Conservation (phyloP, 2,888 invertebrate species). For the Branchellion lobata region DNA sequence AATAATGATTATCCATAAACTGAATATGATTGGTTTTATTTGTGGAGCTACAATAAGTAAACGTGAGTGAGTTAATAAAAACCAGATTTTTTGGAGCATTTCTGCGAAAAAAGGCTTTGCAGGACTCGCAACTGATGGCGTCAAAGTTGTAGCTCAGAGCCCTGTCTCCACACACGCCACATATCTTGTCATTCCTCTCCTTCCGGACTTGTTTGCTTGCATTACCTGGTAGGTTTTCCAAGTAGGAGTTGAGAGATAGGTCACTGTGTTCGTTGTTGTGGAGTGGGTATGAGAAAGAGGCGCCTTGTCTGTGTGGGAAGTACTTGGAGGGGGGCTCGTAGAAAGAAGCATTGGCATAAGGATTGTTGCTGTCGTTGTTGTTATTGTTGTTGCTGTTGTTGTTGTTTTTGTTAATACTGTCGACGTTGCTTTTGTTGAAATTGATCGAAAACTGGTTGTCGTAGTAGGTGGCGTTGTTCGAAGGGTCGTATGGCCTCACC, state of each 20-base stretch:
- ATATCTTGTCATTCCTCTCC: slow-evolving; percentile 62
- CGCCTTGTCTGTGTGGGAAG: not conserved
- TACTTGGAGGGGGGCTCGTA: not conserved
- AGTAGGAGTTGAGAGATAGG: not conserved
- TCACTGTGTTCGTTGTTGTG: not conserved
- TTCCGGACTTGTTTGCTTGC: slow-evolving; percentile 52
- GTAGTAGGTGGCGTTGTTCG: not conserved
- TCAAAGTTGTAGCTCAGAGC: slow-evolving; percentile 63
- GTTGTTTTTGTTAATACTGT: not conserved
- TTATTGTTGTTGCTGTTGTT: not conserved
- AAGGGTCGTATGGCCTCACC: not conserved
- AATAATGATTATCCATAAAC: not conserved
- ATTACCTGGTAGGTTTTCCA: not conserved
- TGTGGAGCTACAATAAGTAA: not conserved
- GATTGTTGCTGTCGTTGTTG: not conserved
- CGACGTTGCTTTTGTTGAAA: not conserved
- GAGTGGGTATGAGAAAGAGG: not conserved
- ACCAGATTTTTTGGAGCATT: slow-evolving; percentile 63
- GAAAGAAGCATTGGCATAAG: not conserved
- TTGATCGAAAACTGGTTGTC: not conserved
- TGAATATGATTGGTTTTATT: not conserved
- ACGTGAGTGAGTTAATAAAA: not conserved
- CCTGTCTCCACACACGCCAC: slow-evolving; percentile 62
- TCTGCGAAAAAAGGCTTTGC: slow-evolving; percentile 62
- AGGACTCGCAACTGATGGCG: slow-evolving; percentile 63